Evolutionary conservation across 1,140 invertebrate genomes (phyloP).

Genomic region (Aphelinus atriplicis): DNA sequence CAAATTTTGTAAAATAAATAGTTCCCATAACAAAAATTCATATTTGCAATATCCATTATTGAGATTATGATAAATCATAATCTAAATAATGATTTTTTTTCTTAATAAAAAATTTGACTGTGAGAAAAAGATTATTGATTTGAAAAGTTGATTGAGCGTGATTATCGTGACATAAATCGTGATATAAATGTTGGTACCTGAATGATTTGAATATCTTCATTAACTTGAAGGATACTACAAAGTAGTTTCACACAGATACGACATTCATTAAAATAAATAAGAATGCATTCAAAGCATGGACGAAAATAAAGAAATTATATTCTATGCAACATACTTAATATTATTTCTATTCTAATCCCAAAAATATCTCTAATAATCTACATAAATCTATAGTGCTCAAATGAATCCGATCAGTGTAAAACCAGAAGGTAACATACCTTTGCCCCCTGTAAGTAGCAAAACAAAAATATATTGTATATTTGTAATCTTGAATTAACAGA

Average conservation of each 20-base stretch:
- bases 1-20: too few species aligned
- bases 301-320: background rate
- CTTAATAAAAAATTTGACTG: too few species aligned
- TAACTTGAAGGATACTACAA: constrained; percentile 1
- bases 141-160: background rate
- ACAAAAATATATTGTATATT: constrained; percentile 65
- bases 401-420: constrained; percentile 48
- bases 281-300: constrained; percentile 15
- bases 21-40: too few species aligned
- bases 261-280: background rate
- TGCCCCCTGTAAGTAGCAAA: constrained; percentile 71
- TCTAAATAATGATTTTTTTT: too few species aligned
- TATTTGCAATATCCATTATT: too few species aligned
- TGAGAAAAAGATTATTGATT: too few species aligned
- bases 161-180: background rate
- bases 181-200: background rate
- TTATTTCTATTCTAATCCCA: background rate
- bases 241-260: background rate
- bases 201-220: constrained; percentile 16
- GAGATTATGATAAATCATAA: too few species aligned
- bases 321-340: background rate
- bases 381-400: constrained; percentile 13
- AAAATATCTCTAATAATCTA: background rate
- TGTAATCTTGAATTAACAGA: constrained; percentile 44
- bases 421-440: constrained; percentile 70